Conservation (phyloP, 2,113 vertebrate genomes). For the Thamnophis sirtalis region DNA sequence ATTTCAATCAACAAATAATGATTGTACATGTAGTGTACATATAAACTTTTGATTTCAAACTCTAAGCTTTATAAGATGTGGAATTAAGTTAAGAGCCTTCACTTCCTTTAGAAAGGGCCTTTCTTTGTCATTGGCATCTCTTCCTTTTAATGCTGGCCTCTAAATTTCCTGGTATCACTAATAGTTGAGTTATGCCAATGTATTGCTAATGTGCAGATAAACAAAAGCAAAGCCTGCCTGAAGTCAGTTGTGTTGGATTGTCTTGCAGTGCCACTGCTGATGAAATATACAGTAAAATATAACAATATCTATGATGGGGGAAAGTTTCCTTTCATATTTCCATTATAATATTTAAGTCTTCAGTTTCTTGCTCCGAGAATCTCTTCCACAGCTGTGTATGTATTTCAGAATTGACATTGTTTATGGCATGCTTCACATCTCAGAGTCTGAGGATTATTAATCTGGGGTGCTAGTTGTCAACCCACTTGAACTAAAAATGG, state of each 20-base stretch:
- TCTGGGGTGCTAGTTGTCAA: background rate
- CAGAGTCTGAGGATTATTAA: background rate
- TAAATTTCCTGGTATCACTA: background rate
- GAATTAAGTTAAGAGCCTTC: slow-evolving; percentile 17
- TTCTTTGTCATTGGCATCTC: background rate
- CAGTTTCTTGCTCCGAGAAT: background rate
- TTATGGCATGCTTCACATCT: background rate
- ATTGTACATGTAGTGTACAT: slow-evolving; percentile 7
- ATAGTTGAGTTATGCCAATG: background rate
- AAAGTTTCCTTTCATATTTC: background rate
- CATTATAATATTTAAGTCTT: background rate
- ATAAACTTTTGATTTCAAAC: slow-evolving; percentile 17
- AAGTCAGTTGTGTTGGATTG: background rate
- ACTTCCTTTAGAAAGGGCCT: slow-evolving; percentile 8
- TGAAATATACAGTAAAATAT: background rate
- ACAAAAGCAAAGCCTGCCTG: background rate
- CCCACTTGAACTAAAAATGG: background rate
- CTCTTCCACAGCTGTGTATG: background rate
- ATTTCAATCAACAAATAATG: slow-evolving; percentile 51
- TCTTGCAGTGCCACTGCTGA: background rate
- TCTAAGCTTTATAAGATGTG: slow-evolving; percentile 25
- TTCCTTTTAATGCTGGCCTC: slow-evolving; percentile 3
- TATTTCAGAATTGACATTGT: background rate
- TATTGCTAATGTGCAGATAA: background rate
- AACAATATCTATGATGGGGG: background rate